Evolutionary conservation across 2,797 vertebrate species (phyloP).

Genomic region (Manis javanica): DNA sequence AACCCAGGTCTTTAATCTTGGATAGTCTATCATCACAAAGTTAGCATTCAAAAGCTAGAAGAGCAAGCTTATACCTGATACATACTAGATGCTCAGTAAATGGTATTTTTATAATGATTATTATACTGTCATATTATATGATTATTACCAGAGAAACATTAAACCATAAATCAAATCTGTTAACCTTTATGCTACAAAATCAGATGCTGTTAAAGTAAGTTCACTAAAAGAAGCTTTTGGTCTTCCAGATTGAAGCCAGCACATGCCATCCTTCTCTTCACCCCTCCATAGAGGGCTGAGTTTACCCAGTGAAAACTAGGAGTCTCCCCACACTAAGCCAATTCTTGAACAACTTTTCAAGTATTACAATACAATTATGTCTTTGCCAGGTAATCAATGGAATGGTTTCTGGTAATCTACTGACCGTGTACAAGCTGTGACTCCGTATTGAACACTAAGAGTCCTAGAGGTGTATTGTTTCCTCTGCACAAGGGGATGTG

Average conservation of each 20-base stretch:
- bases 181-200: not conserved
- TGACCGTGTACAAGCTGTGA: not conserved
- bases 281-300: not conserved
- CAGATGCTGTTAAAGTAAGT: not conserved
- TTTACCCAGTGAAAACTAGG: not conserved
- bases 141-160: constrained; percentile 21
- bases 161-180: not conserved
- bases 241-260: not conserved
- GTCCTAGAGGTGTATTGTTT: not conserved
- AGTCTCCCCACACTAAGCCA: not conserved
- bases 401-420: not conserved
- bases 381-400: not conserved
- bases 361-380: not conserved
- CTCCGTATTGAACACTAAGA: not conserved
- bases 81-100: constrained; percentile 34
- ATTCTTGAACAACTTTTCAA: constrained; percentile 11
- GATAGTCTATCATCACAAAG: not conserved
- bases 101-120: not conserved
- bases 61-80: not conserved
- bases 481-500: not conserved
- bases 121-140: not conserved
- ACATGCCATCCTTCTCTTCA: not conserved
- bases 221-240: not conserved
- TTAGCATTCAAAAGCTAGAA: constrained; percentile 28
- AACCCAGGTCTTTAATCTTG: not conserved